Evolutionary conservation across 1,140 invertebrate species (phyloP), one percentile per base, ranked within the genome.

Genomic region (Stegodyphus mimosarum): DNA sequence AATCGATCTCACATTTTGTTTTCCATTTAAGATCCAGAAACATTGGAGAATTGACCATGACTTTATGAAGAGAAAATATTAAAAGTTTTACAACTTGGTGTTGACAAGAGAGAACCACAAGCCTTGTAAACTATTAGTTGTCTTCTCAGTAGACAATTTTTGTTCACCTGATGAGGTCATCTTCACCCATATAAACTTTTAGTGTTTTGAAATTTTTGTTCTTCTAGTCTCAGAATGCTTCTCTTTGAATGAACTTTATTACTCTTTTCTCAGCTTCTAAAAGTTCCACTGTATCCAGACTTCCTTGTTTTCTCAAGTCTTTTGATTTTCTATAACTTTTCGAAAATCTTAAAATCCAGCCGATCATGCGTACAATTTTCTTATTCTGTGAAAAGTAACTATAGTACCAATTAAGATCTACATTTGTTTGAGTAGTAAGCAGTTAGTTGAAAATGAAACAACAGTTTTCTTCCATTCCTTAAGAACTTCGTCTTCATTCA

Each of bases 191-290:
- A 0, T 52, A 72, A 6, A 63, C 9, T 33, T 66, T 70, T 48
- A 83, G 48, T 11, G 55, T 66, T 75, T 53, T 83, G 9, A 84
- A 60, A 49, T 77, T 84, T 53, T 76, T 49, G 53, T 74, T n/a
- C n/a, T 73, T 74, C 64, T 83, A 48, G 50, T 52, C 17, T 17
- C 50, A 0, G 55, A 72, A 72, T 33, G 17, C 5, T 52, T 78
- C 53, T 53, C 6, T 52, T 86, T 78, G 67, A 49, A 83, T 75
- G 2, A 76, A 70, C 10, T 77, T 76, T 51, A 77, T 63, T 55
- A 84, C 6, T 84, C n/a, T 55, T 63, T 71, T 84, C 52, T 84
- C 73, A 10, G 83, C 83, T 70, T 84, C 83, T 17, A 10, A 63
- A 66, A 86, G 52, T 52, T 86, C 75, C 7, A 63, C 53, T 50